These are phyloP conservation scores for Anser brachyrhynchus DNA, from an alignment of 2,113 vertebrate species.

Conservation along the genomic window DNA sequence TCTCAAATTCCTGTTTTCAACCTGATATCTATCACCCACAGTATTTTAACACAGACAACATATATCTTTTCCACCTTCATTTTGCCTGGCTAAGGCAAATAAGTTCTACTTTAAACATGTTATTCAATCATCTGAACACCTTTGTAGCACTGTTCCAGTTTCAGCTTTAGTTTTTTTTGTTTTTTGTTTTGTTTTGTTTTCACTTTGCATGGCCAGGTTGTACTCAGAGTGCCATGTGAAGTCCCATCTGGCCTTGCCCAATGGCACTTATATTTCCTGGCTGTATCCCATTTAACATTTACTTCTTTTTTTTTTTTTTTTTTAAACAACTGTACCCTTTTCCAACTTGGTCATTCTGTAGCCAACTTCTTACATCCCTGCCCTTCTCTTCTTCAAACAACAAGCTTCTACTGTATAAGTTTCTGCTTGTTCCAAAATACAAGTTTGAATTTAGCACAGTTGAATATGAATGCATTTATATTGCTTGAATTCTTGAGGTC, in stretches of 20 bases:
- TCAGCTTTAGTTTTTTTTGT: background rate
- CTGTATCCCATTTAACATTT: background rate
- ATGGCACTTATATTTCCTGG: background rate
- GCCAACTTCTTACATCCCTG: background rate
- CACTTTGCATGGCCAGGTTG: background rate
- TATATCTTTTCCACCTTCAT: background rate
- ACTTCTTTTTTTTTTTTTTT: background rate
- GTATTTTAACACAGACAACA: background rate
- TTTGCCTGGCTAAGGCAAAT: background rate
- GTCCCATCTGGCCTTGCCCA: constrained; percentile 17
- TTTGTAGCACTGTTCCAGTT: constrained; percentile 10
- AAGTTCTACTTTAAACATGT: background rate
- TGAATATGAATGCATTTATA: background rate
- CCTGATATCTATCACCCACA: background rate
- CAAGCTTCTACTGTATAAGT: background rate
- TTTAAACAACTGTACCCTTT: accelerated
- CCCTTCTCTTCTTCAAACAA: background rate
- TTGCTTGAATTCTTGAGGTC: background rate
- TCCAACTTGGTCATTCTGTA: background rate
- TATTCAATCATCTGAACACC: background rate
- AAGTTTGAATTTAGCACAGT: background rate
- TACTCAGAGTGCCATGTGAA: background rate
- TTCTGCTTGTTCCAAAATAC: background rate
- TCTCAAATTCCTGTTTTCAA: background rate
- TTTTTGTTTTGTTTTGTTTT: background rate